Conservation (phyloP, 1,140 invertebrate species). For the Ceratosolen fusciceps region DNA sequence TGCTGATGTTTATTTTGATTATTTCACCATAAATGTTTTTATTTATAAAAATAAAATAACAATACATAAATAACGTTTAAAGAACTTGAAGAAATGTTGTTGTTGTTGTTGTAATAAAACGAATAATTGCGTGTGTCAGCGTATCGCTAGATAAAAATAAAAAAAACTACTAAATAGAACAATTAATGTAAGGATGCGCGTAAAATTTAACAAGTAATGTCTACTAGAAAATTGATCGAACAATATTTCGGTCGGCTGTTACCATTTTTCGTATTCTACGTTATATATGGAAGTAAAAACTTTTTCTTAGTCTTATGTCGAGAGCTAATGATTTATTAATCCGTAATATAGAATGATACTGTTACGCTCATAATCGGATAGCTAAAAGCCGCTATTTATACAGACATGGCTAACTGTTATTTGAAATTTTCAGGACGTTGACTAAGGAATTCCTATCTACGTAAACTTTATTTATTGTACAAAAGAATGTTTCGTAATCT, state of each 20-base stretch:
- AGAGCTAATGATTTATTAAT: background rate
- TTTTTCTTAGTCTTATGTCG: background rate
- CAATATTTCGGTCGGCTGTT: background rate
- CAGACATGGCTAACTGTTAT: constrained; percentile 3
- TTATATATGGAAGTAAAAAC: constrained; percentile 34
- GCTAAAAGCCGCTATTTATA: constrained; percentile 4
- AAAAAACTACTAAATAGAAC: no score
- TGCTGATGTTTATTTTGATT: constrained; percentile 35
- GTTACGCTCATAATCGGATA: background rate
- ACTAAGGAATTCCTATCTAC: constrained; percentile 23
- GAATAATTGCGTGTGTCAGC: no score
- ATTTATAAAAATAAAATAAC: background rate
- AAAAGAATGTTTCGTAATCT: constrained; percentile 47
- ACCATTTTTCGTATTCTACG: background rate
- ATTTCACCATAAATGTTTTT: background rate
- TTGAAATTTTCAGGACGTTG: background rate
- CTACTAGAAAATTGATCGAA: constrained; percentile 3
- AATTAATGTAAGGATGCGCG: background rate
- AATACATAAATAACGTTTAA: background rate
- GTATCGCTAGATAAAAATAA: no score
- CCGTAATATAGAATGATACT: background rate
- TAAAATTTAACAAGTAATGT: constrained; percentile 40
- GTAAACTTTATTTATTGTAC: constrained; percentile 33
- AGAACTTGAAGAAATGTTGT: background rate
- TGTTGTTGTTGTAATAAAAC: constrained; percentile 25